phyloP scores from a whole-genome alignment of 2,888 invertebrate species.

The Mythimna albipuncta region DNA sequence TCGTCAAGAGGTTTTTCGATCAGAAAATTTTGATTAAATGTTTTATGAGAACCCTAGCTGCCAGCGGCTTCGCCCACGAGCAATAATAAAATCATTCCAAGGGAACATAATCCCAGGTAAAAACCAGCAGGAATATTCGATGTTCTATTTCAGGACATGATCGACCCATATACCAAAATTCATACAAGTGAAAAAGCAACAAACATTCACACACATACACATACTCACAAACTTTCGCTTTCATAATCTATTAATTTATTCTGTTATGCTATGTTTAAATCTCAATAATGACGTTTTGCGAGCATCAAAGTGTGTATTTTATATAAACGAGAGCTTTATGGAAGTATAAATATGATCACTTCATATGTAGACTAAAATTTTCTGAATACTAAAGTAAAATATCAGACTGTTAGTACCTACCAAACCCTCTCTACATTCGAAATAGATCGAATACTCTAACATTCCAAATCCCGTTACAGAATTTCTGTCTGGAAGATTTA shows the following conservation, averaged over 20 bases:
- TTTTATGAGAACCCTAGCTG: not conserved
- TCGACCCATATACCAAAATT: too few species aligned
- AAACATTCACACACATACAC: too few species aligned
- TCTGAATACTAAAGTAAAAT: constrained; percentile 3
- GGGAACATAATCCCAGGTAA: too few species aligned
- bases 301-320: not conserved
- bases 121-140: too few species aligned
- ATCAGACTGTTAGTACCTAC: not conserved
- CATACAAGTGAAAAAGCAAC: too few species aligned
- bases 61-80: too few species aligned
- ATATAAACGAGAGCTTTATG: not conserved
- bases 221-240: too few species aligned
- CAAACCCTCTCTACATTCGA: not conserved
- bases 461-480: constrained; percentile 26
- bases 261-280: too few species aligned
- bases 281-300: not conserved
- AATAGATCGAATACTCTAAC: constrained; percentile 16
- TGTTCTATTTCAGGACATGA: too few species aligned
- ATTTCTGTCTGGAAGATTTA: constrained; percentile 28
- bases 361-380: not conserved
- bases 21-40: not conserved
- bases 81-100: too few species aligned
- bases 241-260: too few species aligned
- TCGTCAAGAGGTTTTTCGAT: not conserved
- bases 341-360: not conserved